Conservation (phyloP, 2,888 invertebrate species). For the Ctena decussata region DNA sequence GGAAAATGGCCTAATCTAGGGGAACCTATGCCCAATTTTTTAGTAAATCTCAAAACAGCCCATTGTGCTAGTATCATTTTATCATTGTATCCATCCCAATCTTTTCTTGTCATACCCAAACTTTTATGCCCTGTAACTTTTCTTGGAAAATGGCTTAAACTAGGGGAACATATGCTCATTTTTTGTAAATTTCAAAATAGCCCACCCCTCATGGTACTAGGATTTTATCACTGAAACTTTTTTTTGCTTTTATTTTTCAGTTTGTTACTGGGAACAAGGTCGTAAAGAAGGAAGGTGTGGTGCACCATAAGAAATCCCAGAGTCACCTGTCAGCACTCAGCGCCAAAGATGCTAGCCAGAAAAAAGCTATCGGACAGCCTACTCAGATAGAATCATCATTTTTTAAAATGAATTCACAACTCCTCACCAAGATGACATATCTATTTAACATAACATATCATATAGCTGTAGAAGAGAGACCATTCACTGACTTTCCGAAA, state of each 20-base stretch:
- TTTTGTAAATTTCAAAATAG: too few relatives aligned
- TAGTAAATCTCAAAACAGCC: not conserved
- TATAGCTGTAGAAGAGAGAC: conserved; percentile 19
- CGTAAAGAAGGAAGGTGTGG: conserved; percentile 19
- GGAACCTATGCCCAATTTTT: not conserved
- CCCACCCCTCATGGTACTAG: too few relatives aligned
- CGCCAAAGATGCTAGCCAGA: not conserved
- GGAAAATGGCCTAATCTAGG: not conserved
- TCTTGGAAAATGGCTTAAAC: too few relatives aligned
- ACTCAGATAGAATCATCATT: conserved; percentile 8
- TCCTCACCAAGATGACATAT: conserved; percentile 31
- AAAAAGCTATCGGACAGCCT: not conserved
- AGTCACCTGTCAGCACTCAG: not conserved
- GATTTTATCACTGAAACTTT: not conserved
- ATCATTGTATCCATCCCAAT: not conserved
- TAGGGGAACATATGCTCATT: too few relatives aligned
- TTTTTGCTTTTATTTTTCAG: conserved; percentile 2
- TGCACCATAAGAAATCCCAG: not conserved
- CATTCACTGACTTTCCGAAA: conserved; percentile 45
- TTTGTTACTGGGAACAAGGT: conserved; percentile 15
- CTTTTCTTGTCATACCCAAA: too few relatives aligned
- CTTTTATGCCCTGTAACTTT: too few relatives aligned
- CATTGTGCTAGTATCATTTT: not conserved
- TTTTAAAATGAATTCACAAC: not conserved
- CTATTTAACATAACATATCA: conserved; percentile 34